Evolutionary conservation across 2,113 vertebrate species (phyloP).

Genomic region (Pungitius pungitius): DNA sequence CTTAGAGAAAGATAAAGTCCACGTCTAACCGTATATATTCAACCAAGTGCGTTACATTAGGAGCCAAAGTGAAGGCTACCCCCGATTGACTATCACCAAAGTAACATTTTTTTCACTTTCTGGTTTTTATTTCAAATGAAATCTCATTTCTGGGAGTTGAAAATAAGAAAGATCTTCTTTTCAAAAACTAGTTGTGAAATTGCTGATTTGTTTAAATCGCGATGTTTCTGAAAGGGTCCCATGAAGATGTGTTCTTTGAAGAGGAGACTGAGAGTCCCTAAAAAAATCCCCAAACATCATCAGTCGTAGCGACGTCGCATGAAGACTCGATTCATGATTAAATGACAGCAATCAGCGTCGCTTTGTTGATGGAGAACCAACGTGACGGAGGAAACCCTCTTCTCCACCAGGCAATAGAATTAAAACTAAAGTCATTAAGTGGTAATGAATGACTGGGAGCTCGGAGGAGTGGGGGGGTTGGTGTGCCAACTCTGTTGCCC

Average conservation of each 20-base stretch:
- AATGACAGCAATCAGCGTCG: conserved; percentile 69
- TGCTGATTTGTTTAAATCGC: not conserved
- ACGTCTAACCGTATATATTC: conserved; percentile 3
- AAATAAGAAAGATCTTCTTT: not conserved
- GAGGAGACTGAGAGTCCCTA: not conserved
- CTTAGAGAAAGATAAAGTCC: conserved; percentile 2
- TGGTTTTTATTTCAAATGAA: no score
- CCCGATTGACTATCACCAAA: not conserved
- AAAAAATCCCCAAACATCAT: not conserved
- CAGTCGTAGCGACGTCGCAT: conserved; percentile 40
- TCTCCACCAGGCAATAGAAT: conserved; percentile 71
- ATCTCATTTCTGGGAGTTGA: not conserved
- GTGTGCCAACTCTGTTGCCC: conserved; percentile 49
- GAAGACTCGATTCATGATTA: conserved; percentile 65
- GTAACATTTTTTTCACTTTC: not conserved
- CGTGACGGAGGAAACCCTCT: conserved; percentile 60
- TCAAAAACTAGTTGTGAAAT: not conserved
- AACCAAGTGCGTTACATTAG: not conserved
- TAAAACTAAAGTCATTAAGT: conserved; percentile 67
- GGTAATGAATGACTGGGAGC: conserved; percentile 68
- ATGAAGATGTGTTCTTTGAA: not conserved
- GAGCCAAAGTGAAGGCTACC: not conserved
- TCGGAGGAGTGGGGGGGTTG: conserved; percentile 33
- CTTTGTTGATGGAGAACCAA: conserved; percentile 60
- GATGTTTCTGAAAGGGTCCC: not conserved